Percentiles rank a stretch among this genome's conserved stretches.
Evolutionary conservation across 2,797 vertebrate species (phyloP).

Genomic region (Channa striata): DNA sequence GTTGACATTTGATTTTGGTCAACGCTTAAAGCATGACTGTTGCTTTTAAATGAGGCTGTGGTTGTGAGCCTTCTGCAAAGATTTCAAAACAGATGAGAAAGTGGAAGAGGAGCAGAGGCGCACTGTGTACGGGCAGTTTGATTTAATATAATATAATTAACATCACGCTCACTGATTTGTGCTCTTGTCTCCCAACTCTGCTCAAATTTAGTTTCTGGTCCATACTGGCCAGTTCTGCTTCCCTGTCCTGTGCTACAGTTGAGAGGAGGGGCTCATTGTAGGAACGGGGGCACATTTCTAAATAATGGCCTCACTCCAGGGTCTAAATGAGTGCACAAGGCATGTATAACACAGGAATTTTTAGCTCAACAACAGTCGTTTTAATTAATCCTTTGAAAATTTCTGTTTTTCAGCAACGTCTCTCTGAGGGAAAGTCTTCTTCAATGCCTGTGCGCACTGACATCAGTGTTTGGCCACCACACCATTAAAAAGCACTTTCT

Average conservation of each 20-base stretch:
- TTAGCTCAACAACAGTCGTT: slow-evolving; percentile 14
- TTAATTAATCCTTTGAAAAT: neutral
- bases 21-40: slow-evolving; percentile 38
- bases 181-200: neutral
- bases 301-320: slow-evolving; percentile 43
- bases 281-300: slow-evolving; percentile 25
- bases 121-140: neutral
- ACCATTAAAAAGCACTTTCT: slow-evolving; percentile 15
- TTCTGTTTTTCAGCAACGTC: neutral
- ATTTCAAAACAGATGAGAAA: neutral
- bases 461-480: slow-evolving; percentile 7
- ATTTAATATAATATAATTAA: neutral
- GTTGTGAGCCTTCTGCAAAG: slow-evolving; percentile 3
- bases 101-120: neutral
- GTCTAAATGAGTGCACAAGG: slow-evolving; percentile 30
- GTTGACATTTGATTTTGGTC: slow-evolving; percentile 43
- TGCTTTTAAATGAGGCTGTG: slow-evolving; percentile 17
- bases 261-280: slow-evolving; percentile 19
- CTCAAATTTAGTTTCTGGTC: neutral
- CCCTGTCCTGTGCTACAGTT: slow-evolving; percentile 11
- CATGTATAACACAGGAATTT: slow-evolving; percentile 22
- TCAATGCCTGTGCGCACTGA: slow-evolving; percentile 7
- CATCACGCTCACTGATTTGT: neutral
- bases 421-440: neutral
- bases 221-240: slow-evolving; percentile 29